Evolutionary conservation across 2,888 invertebrate species (phyloP).

Genomic region (Polia nebulosa): DNA sequence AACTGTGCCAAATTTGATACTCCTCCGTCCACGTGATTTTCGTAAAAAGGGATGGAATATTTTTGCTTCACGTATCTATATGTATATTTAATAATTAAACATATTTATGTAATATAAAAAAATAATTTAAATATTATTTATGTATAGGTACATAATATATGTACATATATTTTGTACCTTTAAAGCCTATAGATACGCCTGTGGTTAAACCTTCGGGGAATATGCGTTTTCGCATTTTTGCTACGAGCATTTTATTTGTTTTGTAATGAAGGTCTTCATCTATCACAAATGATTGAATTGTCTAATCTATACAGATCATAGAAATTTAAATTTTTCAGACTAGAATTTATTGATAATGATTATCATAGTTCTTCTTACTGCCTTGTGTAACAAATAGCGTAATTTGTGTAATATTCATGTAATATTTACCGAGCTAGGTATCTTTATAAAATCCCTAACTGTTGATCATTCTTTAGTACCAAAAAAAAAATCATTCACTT

Average conservation of each 20-base stretch:
- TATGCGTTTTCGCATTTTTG: not conserved
- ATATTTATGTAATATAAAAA: too few species aligned
- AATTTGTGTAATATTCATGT: slow-evolving; percentile 6
- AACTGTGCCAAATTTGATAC: too few species aligned
- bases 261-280: not conserved
- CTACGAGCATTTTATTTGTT: not conserved
- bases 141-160: not conserved
- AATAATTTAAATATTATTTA: too few species aligned
- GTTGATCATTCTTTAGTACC: not conserved
- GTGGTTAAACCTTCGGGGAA: not conserved
- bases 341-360: not conserved
- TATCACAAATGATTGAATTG: not conserved
- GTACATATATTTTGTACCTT: too few species aligned
- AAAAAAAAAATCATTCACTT: too few species aligned
- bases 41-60: too few species aligned
- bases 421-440: not conserved
- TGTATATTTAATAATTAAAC: too few species aligned
- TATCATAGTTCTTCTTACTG: not conserved
- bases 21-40: too few species aligned
- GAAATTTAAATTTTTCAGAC: too few species aligned
- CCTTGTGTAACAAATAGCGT: not conserved
- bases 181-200: not conserved
- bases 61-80: too few species aligned
- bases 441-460: not conserved
- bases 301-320: too few species aligned